Conservation (phyloP, 2,888 invertebrate genomes). For the Callyntrura sp. region DNA sequence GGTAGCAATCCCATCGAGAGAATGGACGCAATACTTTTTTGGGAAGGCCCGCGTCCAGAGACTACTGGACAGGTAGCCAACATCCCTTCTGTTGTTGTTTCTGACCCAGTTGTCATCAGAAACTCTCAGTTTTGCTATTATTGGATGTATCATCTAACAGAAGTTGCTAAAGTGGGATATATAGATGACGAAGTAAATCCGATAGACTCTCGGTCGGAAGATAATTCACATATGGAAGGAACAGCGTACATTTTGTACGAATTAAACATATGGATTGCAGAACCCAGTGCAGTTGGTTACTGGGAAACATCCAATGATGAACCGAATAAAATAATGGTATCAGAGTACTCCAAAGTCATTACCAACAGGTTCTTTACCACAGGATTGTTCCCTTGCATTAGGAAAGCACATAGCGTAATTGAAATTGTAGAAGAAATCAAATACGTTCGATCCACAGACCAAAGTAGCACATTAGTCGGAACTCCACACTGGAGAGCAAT, state of each 20-base stretch:
- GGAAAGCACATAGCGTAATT: slow-evolving; percentile 54
- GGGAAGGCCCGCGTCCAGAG: not conserved
- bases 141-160: slow-evolving; percentile 62
- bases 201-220: not conserved
- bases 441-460: slow-evolving; percentile 5
- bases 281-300: not conserved
- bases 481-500: slow-evolving; percentile 63
- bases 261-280: slow-evolving; percentile 28
- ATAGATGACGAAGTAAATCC: not conserved
- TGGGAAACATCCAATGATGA: not conserved
- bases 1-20: not conserved
- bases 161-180: not conserved
- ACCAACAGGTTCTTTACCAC: slow-evolving; percentile 42
- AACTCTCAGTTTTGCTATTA: slow-evolving; percentile 72
- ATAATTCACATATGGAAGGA: not conserved
- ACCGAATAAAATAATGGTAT: not conserved
- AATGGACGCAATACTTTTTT: not conserved
- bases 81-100: not conserved
- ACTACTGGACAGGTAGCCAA: not conserved
- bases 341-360: slow-evolving; percentile 68
- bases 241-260: not conserved
- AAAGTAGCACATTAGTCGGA: not conserved
- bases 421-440: slow-evolving; percentile 33
- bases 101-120: slow-evolving; percentile 62
- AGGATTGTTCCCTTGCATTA: slow-evolving; percentile 65